Percentiles rank a stretch among this genome's conserved stretches.
These are phyloP conservation scores for Lacanobia wlatinum DNA, from an alignment of 2,888 invertebrate genomes.

Conservation along the genomic window DNA sequence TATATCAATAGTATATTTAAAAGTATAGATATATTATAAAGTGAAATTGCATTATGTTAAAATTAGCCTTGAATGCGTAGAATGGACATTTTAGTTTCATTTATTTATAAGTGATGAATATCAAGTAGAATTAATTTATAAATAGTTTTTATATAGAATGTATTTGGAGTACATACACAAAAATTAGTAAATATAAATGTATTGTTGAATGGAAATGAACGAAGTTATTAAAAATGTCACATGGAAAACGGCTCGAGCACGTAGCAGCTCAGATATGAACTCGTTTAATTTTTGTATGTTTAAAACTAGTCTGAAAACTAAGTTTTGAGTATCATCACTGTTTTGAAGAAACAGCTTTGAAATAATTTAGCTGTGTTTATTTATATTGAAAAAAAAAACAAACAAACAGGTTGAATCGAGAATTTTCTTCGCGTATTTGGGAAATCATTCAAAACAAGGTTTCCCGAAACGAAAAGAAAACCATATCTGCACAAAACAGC, in stretches of 20 bases:
- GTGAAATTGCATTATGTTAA: slow-evolving; percentile 17
- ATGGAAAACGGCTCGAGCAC: neutral
- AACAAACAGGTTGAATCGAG: neutral
- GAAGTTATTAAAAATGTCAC: neutral
- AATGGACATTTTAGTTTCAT: neutral
- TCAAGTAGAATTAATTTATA: neutral
- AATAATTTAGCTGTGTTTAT: neutral
- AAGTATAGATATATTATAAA: neutral
- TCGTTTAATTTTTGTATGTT: too few species aligned
- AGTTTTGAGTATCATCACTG: slow-evolving; percentile 4
- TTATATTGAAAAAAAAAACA: neutral
- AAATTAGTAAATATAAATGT: neutral
- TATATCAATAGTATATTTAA: neutral
- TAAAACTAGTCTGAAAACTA: neutral
- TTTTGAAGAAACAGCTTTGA: neutral
- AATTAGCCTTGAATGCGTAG: neutral
- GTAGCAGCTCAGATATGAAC: neutral
- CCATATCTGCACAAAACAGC: neutral
- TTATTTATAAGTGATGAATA: neutral
- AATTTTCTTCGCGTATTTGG: neutral
- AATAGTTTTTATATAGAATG: neutral
- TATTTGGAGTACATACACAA: neutral
- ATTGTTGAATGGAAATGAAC: neutral
- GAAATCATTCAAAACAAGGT: neutral
- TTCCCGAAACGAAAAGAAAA: slow-evolving; percentile 7